These are phyloP conservation scores for Xiphophorus hellerii DNA, from an alignment of 2,113 vertebrate genomes.

Conservation along the genomic window DNA sequence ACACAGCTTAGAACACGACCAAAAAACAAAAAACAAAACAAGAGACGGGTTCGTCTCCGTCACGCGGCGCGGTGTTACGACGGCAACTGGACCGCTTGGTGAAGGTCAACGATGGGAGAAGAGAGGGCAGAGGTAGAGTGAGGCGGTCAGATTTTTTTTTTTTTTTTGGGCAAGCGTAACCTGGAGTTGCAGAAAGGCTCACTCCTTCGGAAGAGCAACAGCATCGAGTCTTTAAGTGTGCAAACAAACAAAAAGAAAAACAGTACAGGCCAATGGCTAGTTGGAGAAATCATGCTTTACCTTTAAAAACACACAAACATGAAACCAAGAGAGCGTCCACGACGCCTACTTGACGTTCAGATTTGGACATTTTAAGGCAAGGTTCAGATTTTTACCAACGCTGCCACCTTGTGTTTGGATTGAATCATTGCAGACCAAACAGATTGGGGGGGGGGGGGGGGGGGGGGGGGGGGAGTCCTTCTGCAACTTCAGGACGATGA, in stretches of 20 bases:
- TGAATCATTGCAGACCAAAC: slow-evolving; percentile 28
- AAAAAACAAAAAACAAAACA: slow-evolving; percentile 13
- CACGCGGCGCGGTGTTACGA: slow-evolving; percentile 34
- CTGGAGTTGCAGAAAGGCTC: slow-evolving; percentile 78
- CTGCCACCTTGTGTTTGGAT: slow-evolving; percentile 20
- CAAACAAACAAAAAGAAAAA: slow-evolving; percentile 77
- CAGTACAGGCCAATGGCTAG: slow-evolving; percentile 74
- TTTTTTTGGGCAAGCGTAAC: slow-evolving; percentile 51
- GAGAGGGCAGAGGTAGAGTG: slow-evolving; percentile 23
- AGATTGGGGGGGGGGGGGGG: neutral
- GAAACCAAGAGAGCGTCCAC: slow-evolving; percentile 17
- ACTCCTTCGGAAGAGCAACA: slow-evolving; percentile 61
- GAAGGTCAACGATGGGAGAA: slow-evolving; percentile 34
- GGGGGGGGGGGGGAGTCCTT: slow-evolving; percentile 24
- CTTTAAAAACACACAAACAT: slow-evolving; percentile 21
- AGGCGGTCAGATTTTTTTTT: neutral
- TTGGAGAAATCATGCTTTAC: slow-evolving; percentile 60
- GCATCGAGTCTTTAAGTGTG: slow-evolving; percentile 72
- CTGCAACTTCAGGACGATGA: slow-evolving; percentile 75
- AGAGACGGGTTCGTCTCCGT: slow-evolving; percentile 59
- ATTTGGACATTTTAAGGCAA: slow-evolving; percentile 25
- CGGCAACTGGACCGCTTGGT: slow-evolving; percentile 25
- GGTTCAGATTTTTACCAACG: slow-evolving; percentile 16
- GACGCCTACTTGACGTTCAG: slow-evolving; percentile 28
- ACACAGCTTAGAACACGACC: slow-evolving; percentile 56